Base-by-base conservation (phyloP, 2,113 vertebrate species). In the Centropristis striata region DNA sequence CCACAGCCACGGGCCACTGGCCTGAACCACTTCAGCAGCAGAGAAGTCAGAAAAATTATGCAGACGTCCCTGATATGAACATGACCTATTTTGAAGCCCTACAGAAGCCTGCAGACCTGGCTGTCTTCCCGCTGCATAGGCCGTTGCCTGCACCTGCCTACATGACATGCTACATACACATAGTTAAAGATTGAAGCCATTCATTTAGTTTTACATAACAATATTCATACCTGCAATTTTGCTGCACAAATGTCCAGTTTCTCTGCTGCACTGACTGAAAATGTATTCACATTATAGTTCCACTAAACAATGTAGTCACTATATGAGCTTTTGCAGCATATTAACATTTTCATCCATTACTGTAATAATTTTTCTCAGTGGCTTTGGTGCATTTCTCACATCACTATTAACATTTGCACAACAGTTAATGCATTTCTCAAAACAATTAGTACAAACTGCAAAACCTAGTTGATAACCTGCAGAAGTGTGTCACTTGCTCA, bases 21-120 rank as follows among this genome's bases (percentile, higher is more conserved):
- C 70, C 87, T 88, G 69, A 89, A 84, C 78, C 84, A 87, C 63
- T 92, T 74, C 66, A 81, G 88, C 85, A 84, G 89, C 84, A 80
- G 71, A 83, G 75, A 70, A 92, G 89, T 92, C 86, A 90, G 65
- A 88, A 83, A 90, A 74, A 92, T 91, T 63, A 86, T 80, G 84
- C 80, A 79, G 71, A 88, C 79, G 64, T 85, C 88, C 72, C 85
- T 93, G 87, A 90, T 92, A 70, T 86, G 87, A 92, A 81, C 85
- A 81, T 93, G 91, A 93, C 90, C 92, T 94, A 93, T 90, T 94
- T 93, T 86, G 50, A 72, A 91, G 85, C 76, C 66, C 73, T 76
- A 73, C 85, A 83, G 86, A 90, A 85, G 86, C 80, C 86, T 74
- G 78, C 55, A 81, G 89, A 90, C 78, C 72, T 78, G 75, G 39